phyloP scores from a whole-genome alignment of 2,888 invertebrate species.

The Agrochola litura region DNA sequence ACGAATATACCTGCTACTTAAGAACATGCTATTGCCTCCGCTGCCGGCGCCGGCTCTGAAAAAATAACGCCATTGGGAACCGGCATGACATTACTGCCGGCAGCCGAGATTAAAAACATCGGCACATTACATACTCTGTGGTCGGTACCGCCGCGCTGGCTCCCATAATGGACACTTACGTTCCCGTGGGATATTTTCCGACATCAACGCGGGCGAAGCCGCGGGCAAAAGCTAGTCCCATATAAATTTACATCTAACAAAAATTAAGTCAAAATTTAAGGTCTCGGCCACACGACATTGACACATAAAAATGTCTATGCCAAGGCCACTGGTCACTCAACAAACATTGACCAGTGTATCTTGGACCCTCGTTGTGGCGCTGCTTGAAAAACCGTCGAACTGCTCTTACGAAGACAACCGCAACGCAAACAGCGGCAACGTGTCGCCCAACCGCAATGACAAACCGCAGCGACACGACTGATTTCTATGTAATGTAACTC shows the following conservation, averaged over 20 bases:
- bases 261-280: conserved; percentile 11
- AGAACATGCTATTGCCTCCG: no score
- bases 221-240: not conserved
- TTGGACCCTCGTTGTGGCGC: not conserved
- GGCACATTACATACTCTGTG: no score
- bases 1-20: no score
- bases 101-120: no score
- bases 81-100: no score
- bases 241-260: not conserved
- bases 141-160: no score
- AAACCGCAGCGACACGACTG: not conserved
- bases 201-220: no score
- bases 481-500: not conserved
- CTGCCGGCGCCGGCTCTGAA: no score
- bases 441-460: not conserved
- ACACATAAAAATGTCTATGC: conserved; percentile 18
- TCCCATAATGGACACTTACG: no score
- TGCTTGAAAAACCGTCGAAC: not conserved
- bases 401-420: no score
- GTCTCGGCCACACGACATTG: conserved; percentile 11
- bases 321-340: conserved; percentile 2
- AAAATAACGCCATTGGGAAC: no score
- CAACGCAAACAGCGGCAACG: not conserved
- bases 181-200: no score
- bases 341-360: not conserved